Evolutionary conservation across 2,113 vertebrate genomes (phyloP), one percentile per base, ranked within the genome.

Genomic region (Bufo bufo): DNA sequence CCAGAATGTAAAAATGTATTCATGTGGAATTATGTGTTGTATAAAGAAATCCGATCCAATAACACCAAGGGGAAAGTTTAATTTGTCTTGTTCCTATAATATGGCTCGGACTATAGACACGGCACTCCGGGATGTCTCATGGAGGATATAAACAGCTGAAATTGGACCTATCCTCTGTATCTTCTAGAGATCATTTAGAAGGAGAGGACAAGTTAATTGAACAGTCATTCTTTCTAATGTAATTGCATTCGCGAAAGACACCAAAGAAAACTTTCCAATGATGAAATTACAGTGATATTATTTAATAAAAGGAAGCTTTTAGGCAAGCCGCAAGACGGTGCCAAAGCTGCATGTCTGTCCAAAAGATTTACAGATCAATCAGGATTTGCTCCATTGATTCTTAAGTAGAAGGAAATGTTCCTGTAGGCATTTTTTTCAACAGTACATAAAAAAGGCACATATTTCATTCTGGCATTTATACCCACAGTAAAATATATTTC

Each of bases 401-500:
- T 84, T 84, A 84, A 65, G 19, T 61, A 87, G 77, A 82, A 87
- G 19, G 33, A 82, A 82, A 87, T 82, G 79, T 80, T 81, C 85
- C 85, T 71, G 61, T 61, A 61, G 78, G 86, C 78, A 74, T 80
- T 86, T 72, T 79, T 72, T 69, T 59, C 54, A 69, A 56, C 56
- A 50, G 78, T 87, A 82, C 77, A 81, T 69, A 81, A 74, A 71
- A 63, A 85, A 75, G 20, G 16, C 17, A 47, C 43, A 61, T 63
- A 82, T 87, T 81, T 82, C 86, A 74, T 87, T 50, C 13, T 87
- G 78, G 82, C 78, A n/a, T 87, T 56, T 49, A 72, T 82, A 82
- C 54, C 47, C 20, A 20, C 20, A 56, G 47, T 87, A 43, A 16
- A 81, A 87, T 87, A 50, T 82, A 43, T 72, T 19, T 59, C 50